Evolutionary conservation across 2,888 invertebrate species (phyloP).

Genomic region (Temnothorax ravouxi): DNA sequence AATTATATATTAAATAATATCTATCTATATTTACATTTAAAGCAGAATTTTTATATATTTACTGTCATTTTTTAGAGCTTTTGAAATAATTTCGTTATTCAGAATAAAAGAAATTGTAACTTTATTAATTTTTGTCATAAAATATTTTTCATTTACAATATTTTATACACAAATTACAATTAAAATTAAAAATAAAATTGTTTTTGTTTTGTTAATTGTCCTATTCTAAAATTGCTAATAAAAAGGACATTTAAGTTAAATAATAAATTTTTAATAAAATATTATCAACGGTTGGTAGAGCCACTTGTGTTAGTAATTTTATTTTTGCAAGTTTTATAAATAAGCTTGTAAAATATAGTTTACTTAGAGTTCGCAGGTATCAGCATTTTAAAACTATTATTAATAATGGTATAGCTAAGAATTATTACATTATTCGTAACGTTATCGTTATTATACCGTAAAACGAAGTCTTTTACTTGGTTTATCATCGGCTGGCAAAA

Average conservation of each 20-base stretch:
- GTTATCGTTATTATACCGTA: background rate
- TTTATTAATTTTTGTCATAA: background rate
- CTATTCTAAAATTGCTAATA: too few relatives aligned
- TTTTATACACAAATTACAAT: background rate
- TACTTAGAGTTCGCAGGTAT: background rate
- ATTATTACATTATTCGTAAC: background rate
- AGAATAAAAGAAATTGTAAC: background rate
- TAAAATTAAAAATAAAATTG: background rate
- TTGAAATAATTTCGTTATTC: background rate
- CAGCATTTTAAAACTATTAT: background rate
- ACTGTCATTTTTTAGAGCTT: too few relatives aligned
- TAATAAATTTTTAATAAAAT: background rate
- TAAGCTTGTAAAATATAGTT: background rate
- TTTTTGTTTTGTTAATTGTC: background rate
- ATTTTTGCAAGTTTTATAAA: background rate
- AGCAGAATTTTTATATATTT: too few relatives aligned
- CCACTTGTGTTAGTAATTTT: background rate
- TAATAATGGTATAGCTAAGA: background rate
- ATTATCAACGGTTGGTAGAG: background rate
- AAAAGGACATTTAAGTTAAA: background rate
- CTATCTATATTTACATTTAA: too few relatives aligned
- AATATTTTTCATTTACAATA: background rate
- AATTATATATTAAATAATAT: too few relatives aligned
- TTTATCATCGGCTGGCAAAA: conserved; percentile 3
- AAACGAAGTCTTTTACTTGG: background rate